Evolutionary conservation across 2,113 vertebrate genomes (phyloP), one percentile per base, ranked within the genome.

Genomic region (Scophthalmus maximus): DNA sequence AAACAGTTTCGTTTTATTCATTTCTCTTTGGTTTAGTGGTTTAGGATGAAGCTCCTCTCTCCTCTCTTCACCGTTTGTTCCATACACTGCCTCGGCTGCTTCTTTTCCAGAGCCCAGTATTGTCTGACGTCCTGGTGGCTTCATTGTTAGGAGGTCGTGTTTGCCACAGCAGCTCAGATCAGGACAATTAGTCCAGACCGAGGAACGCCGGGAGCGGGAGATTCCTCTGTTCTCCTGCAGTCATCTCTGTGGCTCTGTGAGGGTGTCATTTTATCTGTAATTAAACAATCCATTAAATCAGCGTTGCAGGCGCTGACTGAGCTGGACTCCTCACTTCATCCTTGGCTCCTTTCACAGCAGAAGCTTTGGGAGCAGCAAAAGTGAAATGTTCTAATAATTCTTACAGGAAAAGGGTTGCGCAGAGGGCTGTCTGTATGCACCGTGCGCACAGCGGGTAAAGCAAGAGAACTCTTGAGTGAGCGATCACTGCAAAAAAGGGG

Each of bases 171-270:
- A 79, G 68, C 71, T 79, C 70, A 36, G 80, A 83, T 89, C 76
- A 73, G 51, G 42, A 77, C 74, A 85, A 86, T 85, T 86, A 86
- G 72, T 73, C 71, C 74, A 62, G 65, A 73, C 69, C 65, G 63
- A 79, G 10, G 42, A 26, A 20, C 30, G 27, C 52, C 38, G 38
- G n/a, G 10, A 57, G 75, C 27, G 30, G 72, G 67, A 23, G 50
- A 17, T 66, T 78, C 51, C 49, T 75, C 78, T 62, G 42, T 62
- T 56, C 51, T 68, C 56, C n/a, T 62, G 75, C 72, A 63, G 57
- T 59, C 80, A 47, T 73, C 51, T 79, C 38, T 46, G 34, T 38
- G 46, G 11, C 27, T 69, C 53, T 65, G 63, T 34, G 63, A 68
- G 47, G 44, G 25, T 58, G 36, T 67, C 50, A 71, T 52, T 58